Conservation (phyloP, 2,113 vertebrate species). For the Rattus norvegicus region GRCr8 NC_086021.1:66216001-66216500, state of each 20-base stretch:
- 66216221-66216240: conserved; percentile 32
- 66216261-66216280: conserved; percentile 13
- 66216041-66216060: conserved; percentile 68
- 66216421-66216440: conserved; percentile 30
- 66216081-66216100: conserved; percentile 41
- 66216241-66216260: conserved; percentile 8
- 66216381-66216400: background rate
- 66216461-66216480: conserved; percentile 51
- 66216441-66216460: conserved; percentile 65
- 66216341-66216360: conserved; percentile 28
- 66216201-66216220: conserved; percentile 42
- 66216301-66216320: conserved; percentile 52
- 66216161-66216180: conserved; percentile 23
- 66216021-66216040: conserved; percentile 58
- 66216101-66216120: background rate
- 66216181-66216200: background rate
- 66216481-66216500: conserved; percentile 63
- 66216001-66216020: conserved; percentile 32
- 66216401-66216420: conserved; percentile 35
- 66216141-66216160: conserved; percentile 49
- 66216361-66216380: conserved; percentile 34
- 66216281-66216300: conserved; percentile 30
- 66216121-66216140: background rate
- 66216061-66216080: conserved; percentile 38
- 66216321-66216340: conserved; percentile 58